These are phyloP conservation scores for Siniperca undulata DNA, from an alignment of 2,797 vertebrate species.

Conservation along the genomic window DNA sequence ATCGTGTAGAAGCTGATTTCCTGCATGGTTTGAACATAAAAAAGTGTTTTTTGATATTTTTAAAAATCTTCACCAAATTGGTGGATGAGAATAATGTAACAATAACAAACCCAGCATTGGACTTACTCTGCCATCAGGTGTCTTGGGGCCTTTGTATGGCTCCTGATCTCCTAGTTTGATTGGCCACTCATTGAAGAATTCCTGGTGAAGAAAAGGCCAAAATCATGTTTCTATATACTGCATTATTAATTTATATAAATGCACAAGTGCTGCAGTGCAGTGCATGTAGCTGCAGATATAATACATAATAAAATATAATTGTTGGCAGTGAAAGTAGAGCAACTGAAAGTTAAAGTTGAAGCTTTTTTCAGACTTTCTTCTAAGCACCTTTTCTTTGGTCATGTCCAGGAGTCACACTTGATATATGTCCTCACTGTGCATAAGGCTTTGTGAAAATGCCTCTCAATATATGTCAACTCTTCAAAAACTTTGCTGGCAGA, in stretches of 20 bases:
- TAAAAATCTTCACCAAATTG: neutral
- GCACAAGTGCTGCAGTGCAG: neutral
- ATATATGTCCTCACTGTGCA: slow-evolving; percentile 92
- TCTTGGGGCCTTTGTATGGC: slow-evolving; percentile 95
- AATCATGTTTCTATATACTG: neutral
- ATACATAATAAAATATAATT: neutral
- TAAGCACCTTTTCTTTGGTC: slow-evolving; percentile 92
- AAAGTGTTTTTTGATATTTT: neutral
- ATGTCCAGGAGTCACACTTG: slow-evolving; percentile 94
- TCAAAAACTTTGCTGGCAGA: slow-evolving; percentile 97
- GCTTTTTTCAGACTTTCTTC: neutral
- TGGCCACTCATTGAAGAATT: slow-evolving; percentile 95
- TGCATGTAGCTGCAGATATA: neutral
- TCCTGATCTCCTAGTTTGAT: slow-evolving; percentile 92
- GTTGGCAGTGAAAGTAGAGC: neutral
- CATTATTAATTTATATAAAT: neutral
- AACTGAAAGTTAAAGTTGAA: neutral
- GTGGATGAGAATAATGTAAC: neutral
- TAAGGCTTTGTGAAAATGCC: slow-evolving; percentile 96
- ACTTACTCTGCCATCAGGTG: slow-evolving; percentile 87
- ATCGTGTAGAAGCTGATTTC: slow-evolving; percentile 96
- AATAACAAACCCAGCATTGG: neutral
- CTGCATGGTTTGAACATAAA: slow-evolving; percentile 74
- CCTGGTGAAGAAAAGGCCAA: slow-evolving; percentile 76
- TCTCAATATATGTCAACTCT: slow-evolving; percentile 94